Conservation (phyloP, 1,140 invertebrate genomes). For the Cardiocondyla obscurior region DNA sequence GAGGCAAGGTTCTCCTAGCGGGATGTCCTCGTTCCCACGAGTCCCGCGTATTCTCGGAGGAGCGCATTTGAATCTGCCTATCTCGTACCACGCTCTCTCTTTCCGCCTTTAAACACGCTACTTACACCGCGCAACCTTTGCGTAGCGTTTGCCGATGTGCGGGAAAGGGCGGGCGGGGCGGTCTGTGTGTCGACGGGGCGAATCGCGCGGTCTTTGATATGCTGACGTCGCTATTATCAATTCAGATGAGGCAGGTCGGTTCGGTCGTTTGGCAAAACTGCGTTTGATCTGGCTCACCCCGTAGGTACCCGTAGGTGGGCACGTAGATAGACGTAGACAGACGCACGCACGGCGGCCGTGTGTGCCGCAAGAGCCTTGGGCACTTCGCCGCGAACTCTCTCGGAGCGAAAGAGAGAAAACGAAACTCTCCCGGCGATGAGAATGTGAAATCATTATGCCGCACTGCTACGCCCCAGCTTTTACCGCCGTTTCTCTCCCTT, state of each 20-base stretch:
- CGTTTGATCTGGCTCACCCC: conserved; percentile 80
- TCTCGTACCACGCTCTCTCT: conserved; percentile 30
- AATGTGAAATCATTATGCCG: conserved; percentile 37
- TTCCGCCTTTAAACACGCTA: conserved; percentile 64
- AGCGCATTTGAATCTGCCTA: conserved; percentile 77
- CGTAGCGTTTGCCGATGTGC: conserved; percentile 48
- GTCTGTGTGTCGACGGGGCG: conserved; percentile 49
- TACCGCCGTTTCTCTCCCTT: conserved; percentile 1
- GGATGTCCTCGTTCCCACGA: conserved; percentile 76
- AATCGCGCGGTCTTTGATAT: conserved; percentile 80
- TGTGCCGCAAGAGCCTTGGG: conserved; percentile 62
- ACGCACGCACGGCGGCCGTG: conserved; percentile 2
- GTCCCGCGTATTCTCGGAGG: conserved; percentile 61
- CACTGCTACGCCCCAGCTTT: conserved; percentile 7
- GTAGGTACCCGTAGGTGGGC: conserved; percentile 40
- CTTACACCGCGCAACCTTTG: conserved; percentile 63
- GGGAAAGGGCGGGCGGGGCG: conserved; percentile 40
- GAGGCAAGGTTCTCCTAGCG: conserved; percentile 22
- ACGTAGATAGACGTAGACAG: conserved; percentile 18
- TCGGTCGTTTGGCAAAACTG: conserved; percentile 80
- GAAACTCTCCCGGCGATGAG: conserved; percentile 2
- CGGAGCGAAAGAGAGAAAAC: background rate
- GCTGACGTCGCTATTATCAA: conserved; percentile 82
- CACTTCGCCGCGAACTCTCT: conserved; percentile 65
- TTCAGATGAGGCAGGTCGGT: conserved; percentile 80